Conservation (phyloP, 2,888 invertebrate species). For the Tupiocoris notatus region DNA sequence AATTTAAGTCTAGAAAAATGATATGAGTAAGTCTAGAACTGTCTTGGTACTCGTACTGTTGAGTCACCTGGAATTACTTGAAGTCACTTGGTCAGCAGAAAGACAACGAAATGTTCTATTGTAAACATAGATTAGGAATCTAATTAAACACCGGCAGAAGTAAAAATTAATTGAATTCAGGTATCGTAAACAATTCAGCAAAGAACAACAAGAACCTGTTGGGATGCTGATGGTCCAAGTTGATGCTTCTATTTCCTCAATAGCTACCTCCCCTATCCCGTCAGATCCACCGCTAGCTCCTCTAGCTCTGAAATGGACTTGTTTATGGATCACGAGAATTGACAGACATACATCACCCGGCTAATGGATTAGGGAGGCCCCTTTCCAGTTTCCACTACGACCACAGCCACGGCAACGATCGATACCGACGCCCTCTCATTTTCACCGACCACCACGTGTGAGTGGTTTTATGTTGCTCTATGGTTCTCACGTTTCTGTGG, state of each 20-base stretch:
- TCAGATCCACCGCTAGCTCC: background rate
- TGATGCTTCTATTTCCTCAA: background rate
- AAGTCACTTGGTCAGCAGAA: no score
- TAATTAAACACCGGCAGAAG: no score
- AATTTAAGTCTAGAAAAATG: no score
- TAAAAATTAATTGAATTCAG: no score
- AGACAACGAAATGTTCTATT: no score
- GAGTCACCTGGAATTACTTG: no score
- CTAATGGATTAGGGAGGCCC: constrained; percentile 37
- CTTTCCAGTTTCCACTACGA: background rate
- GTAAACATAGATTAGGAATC: no score
- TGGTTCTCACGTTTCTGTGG: background rate
- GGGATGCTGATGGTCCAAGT: no score
- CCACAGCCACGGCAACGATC: constrained; percentile 21
- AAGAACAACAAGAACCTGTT: no score
- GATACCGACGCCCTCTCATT: constrained; percentile 27
- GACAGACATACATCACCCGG: constrained; percentile 39
- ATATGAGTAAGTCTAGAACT: no score
- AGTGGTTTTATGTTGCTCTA: background rate
- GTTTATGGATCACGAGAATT: constrained; percentile 38
- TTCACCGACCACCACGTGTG: constrained; percentile 5
- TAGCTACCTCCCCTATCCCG: background rate
- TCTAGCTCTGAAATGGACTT: constrained; percentile 8
- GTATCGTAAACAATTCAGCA: no score
- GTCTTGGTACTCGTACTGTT: no score